Percentiles rank a stretch among this genome's conserved stretches.
Conservation (phyloP, 1,140 invertebrate genomes). For the Acromyrmex charruanus region DNA sequence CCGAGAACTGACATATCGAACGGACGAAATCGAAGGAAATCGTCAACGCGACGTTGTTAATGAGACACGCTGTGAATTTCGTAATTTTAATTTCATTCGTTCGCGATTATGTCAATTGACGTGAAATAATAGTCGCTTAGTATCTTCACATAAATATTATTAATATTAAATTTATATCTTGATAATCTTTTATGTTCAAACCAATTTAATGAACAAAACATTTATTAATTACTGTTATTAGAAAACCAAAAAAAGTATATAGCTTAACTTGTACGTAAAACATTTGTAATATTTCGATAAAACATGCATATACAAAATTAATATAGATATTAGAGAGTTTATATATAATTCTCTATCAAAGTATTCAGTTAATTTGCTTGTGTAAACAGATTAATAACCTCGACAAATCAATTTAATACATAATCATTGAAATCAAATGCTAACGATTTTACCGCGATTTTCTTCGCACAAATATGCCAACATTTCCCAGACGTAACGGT, state of each 20-base stretch:
- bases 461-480: conserved; percentile 23
- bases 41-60: not conserved
- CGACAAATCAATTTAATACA: not conserved
- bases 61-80: conserved; percentile 21
- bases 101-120: conserved; percentile 65
- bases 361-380: conserved; percentile 1
- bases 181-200: conserved; percentile 70
- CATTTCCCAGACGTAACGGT: conserved; percentile 11
- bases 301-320: not conserved
- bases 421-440: conserved; percentile 16
- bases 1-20: conserved; percentile 16
- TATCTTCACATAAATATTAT: conserved; percentile 55
- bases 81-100: conserved; percentile 46
- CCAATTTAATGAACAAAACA: conserved; percentile 68
- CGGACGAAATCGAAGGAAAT: conserved; percentile 27
- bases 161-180: conserved; percentile 66
- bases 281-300: not conserved
- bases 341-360: not conserved
- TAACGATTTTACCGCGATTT: not conserved
- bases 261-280: not conserved
- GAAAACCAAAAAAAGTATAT: not conserved
- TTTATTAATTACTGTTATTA: conserved; percentile 63
- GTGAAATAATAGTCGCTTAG: conserved; percentile 60
- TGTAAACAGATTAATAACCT: conserved; percentile 4
- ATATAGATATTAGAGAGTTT: not conserved